Conservation (phyloP, 2,113 vertebrate genomes). For the Poeciliopsis occidentalis region DNA sequence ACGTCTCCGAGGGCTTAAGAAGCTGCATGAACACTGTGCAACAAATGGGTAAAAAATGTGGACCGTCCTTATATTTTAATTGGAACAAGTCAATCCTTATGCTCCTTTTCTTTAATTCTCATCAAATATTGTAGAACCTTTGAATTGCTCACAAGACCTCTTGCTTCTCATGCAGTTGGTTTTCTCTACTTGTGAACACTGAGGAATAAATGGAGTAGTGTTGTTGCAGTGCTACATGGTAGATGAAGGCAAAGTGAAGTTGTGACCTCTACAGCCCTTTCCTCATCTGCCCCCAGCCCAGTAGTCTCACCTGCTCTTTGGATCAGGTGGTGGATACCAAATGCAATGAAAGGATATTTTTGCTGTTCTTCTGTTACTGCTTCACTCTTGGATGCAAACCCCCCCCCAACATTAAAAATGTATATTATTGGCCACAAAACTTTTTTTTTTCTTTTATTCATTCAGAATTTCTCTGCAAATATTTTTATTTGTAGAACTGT, state of each 20-base stretch:
- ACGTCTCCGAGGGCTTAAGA: not conserved
- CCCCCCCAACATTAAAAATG: constrained; percentile 45
- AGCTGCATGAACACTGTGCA: too few relatives aligned
- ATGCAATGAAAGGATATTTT: constrained; percentile 35
- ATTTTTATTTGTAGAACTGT: too few relatives aligned
- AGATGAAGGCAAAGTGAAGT: not conserved
- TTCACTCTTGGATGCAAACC: constrained; percentile 63
- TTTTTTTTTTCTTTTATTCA: constrained; percentile 7
- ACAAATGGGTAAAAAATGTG: too few relatives aligned
- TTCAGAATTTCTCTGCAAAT: too few relatives aligned
- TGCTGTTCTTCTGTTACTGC: constrained; percentile 62
- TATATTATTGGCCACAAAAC: constrained; percentile 41
- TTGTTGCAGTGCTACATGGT: not conserved
- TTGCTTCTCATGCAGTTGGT: not conserved
- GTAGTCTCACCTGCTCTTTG: too few relatives aligned
- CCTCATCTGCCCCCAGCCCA: too few relatives aligned
- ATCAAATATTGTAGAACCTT: not conserved
- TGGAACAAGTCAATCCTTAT: not conserved
- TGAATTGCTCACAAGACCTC: not conserved
- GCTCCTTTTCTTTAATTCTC: not conserved
- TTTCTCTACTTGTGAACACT: not conserved
- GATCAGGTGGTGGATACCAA: constrained; percentile 16
- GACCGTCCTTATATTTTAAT: not conserved
- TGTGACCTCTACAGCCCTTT: too few relatives aligned
- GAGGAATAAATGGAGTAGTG: not conserved